Percentiles rank a stretch among this genome's conserved stretches.
These are phyloP conservation scores for Drosophila niveifrons DNA, from an alignment of 2,888 invertebrate species.

Conservation along the genomic window DNA sequence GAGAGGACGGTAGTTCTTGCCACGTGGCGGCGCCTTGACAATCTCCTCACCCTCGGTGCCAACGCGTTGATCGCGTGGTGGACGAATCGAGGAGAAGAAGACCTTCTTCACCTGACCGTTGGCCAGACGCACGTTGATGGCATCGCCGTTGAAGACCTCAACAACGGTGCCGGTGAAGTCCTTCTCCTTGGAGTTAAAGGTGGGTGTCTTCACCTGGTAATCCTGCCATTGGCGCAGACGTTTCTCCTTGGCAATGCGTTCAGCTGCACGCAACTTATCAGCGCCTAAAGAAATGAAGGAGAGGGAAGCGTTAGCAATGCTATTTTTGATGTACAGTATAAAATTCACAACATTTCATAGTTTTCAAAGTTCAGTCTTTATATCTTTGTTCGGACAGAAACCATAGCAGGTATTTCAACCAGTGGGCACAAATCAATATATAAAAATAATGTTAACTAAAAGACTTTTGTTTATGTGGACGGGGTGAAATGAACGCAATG, in stretches of 20 bases:
- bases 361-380: no score
- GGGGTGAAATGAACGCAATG: constrained; percentile 84
- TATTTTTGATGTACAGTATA: no score
- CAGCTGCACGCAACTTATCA: constrained; percentile 93
- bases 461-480: constrained; percentile 71
- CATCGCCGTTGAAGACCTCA: constrained; percentile 98
- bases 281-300: constrained; percentile 87
- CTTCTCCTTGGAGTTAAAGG: constrained; percentile 91
- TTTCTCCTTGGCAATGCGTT: constrained; percentile 94
- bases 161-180: constrained; percentile 93
- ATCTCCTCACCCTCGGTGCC: constrained; percentile 90
- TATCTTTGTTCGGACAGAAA: no score
- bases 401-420: no score
- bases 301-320: no score
- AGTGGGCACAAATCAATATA: no score
- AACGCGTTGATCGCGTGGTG: constrained; percentile 92
- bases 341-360: no score
- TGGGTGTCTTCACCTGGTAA: constrained; percentile 91
- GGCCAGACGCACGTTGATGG: constrained; percentile 92
- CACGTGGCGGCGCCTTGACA: constrained; percentile 88
- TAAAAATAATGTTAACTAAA: neutral
- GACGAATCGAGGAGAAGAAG: constrained; percentile 97
- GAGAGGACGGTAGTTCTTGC: constrained; percentile 93
- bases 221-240: constrained; percentile 96
- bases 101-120: constrained; percentile 94